phyloP scores from a whole-genome alignment of 2,113 vertebrate species.

The Myrmophylax atrothorax region DNA sequence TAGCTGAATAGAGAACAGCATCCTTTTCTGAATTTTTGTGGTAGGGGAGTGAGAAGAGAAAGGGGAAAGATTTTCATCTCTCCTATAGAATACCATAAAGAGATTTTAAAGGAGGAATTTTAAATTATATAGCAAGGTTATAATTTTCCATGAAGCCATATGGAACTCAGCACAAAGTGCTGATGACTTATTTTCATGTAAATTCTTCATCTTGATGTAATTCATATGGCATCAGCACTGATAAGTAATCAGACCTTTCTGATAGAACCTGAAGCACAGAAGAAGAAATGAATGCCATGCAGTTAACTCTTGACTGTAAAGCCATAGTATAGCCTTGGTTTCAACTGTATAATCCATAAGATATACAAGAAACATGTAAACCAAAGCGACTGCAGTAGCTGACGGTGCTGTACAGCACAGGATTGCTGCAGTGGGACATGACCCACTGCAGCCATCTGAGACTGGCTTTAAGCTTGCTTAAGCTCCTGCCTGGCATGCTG shows the following conservation, averaged over 20 bases:
- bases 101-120: conserved; percentile 22
- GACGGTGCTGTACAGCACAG: fast-evolving
- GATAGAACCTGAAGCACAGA: conserved; percentile 43
- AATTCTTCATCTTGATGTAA: conserved; percentile 59
- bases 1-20: background rate
- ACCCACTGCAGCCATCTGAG: background rate
- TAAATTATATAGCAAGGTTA: conserved; percentile 19
- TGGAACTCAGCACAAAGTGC: conserved; percentile 36
- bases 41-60: background rate
- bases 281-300: background rate
- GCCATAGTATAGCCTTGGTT: background rate
- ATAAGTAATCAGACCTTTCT: conserved; percentile 66
- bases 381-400: background rate
- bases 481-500: background rate
- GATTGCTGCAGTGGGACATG: background rate
- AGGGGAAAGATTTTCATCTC: background rate
- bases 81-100: conserved; percentile 2
- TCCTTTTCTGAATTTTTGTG: background rate
- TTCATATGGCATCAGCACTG: conserved; percentile 55
- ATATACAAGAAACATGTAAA: fast-evolving
- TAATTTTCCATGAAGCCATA: conserved; percentile 56
- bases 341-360: background rate
- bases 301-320: conserved; percentile 37
- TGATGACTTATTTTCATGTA: conserved; percentile 71
- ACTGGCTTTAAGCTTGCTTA: background rate